Conservation (phyloP, 1,140 invertebrate genomes). For the Drosophila subobscura region DNA sequence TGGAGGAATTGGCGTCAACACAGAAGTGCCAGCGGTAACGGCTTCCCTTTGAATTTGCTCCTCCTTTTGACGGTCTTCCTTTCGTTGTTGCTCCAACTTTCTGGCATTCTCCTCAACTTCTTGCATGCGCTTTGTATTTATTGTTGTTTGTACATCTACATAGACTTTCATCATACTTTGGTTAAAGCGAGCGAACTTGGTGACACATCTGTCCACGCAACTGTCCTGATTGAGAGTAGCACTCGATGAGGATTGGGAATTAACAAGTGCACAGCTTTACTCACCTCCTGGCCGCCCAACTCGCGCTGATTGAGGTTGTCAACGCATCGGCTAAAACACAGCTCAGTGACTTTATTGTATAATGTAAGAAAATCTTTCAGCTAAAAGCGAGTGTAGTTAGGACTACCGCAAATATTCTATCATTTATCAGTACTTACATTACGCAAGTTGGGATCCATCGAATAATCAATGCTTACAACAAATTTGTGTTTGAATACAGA, state of each 20-base stretch:
- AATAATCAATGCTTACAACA: neutral
- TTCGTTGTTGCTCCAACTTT: slow-evolving; percentile 49
- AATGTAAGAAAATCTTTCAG: slow-evolving; percentile 93
- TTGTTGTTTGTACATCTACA: slow-evolving; percentile 78
- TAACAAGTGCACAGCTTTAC: neutral
- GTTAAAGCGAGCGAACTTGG: slow-evolving; percentile 94
- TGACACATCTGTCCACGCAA: slow-evolving; percentile 92
- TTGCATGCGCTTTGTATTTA: slow-evolving; percentile 65
- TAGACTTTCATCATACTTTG: slow-evolving; percentile 87
- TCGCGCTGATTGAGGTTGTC: slow-evolving; percentile 92
- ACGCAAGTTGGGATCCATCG: slow-evolving; percentile 71
- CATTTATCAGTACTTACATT: slow-evolving; percentile 47
- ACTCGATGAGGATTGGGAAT: neutral
- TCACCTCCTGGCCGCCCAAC: slow-evolving; percentile 88
- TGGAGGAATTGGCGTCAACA: slow-evolving; percentile 35
- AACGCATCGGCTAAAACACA: slow-evolving; percentile 93
- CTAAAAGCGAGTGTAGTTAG: slow-evolving; percentile 78
- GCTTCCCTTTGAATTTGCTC: slow-evolving; percentile 46
- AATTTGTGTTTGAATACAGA: slow-evolving; percentile 16
- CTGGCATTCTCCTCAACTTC: slow-evolving; percentile 67
- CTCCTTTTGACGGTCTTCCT: slow-evolving; percentile 51
- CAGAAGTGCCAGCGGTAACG: slow-evolving; percentile 11
- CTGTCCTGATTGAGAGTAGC: slow-evolving; percentile 84
- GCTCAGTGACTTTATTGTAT: slow-evolving; percentile 94
- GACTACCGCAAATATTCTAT: no score